Base-by-base conservation (phyloP, 2,888 invertebrate genomes). In the Abscondita cerata region DNA sequence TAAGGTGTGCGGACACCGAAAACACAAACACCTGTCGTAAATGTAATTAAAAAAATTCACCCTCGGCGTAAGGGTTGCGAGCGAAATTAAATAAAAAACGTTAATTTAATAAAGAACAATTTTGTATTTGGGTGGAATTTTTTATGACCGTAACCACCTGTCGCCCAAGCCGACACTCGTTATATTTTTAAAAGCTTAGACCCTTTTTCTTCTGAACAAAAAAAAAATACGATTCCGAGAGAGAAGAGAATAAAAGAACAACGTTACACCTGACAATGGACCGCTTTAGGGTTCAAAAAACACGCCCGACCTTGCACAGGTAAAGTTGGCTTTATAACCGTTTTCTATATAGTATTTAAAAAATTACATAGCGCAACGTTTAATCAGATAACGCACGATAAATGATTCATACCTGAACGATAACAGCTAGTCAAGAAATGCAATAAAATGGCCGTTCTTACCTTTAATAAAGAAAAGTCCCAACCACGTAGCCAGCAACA, bases 401-500 rank as follows among this genome's bases (percentile, higher is more conserved):
- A 25, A 6, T 25, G 2, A 25, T 6, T 25, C 25, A 25, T 25
- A 25, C 25, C 25, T 25, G 25, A 25, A 6, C 25, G 25, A 25
- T 25, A 25, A 25, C 25, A 25, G 25, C 18, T 19, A 6, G 36
- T 36, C 16, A 34, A n/a, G 12, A n/a, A 52, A 16, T 36, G n/a
- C 18, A 41, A 20, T 18, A 36, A 36, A 36, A 12, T 12, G 36
- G 36, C 9, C 36, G 36, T 47, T 47, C 53, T 48, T 48, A 59
- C 61, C 61, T 62, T 62, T 62, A 62, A 62, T 57, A 48, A 62
- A 25, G 56, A 61, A 55, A 12, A 62, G 55, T 48, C 61, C 61
- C 33, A 57, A 57, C 61, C 61, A 62, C 61, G 61, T 62, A 56
- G 52, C 33, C 52, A 52, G 25, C 53, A 60, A 51, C 61, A 62